Evolutionary conservation across 2,113 vertebrate species (phyloP).

Genomic region (Periophthalmus modestus): DNA sequence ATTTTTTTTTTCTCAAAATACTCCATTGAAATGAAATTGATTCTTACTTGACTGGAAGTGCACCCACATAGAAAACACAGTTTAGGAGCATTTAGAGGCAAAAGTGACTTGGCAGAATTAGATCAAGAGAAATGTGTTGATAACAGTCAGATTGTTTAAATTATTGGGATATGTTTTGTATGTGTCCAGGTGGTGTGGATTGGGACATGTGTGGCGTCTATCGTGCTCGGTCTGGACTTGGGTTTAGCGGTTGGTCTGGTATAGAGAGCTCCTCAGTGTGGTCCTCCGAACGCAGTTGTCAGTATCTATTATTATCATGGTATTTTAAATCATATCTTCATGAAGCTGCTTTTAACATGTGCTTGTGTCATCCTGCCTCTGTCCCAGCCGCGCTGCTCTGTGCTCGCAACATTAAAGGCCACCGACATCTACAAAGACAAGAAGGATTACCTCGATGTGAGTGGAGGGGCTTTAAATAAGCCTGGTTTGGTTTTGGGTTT

Average conservation of each 20-base stretch:
- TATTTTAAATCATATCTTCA: too few species aligned
- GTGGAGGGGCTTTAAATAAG: conserved; percentile 28
- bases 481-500: too few species aligned
- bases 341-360: neutral
- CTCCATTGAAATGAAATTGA: too few species aligned
- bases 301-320: conserved; percentile 65
- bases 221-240: conserved; percentile 88
- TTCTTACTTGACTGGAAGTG: too few species aligned
- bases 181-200: conserved; percentile 87
- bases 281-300: conserved; percentile 92
- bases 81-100: too few species aligned
- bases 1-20: too few species aligned
- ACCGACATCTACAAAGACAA: conserved; percentile 93
- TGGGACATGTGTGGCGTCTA: conserved; percentile 80
- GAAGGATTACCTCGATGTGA: conserved; percentile 88
- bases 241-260: conserved; percentile 86
- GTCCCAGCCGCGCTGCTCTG: conserved; percentile 84
- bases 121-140: too few species aligned
- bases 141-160: too few species aligned
- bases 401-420: conserved; percentile 86
- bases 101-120: too few species aligned
- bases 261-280: conserved; percentile 87
- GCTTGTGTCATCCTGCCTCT: neutral
- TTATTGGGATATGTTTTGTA: neutral
- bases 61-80: too few species aligned